Evolutionary conservation across 1,140 invertebrate genomes (phyloP), one percentile per base, ranked within the genome.

Genomic region (Pinna nobilis): DNA sequence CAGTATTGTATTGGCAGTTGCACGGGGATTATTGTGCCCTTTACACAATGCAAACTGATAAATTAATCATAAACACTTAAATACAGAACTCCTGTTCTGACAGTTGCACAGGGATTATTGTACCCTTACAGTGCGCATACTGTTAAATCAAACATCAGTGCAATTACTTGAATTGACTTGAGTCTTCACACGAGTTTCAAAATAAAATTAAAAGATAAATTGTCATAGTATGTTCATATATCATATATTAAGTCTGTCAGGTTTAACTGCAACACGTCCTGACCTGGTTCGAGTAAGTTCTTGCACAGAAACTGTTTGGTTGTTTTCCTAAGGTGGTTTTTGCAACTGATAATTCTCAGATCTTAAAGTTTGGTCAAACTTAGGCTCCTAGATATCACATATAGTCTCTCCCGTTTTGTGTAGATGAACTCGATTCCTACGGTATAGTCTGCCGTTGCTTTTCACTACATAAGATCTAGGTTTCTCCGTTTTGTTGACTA

Each of bases 401-500:
- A 23, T 15, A n/a, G 41, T 30, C 35, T 50, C 63, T 1, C 30
- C 20, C n/a, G 39, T 35, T 50, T 66, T 51, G n/a, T 47, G 63
- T 3, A 66, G 49, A 20, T 66, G 63, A 32, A 18, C 37, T 9
- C 49, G 63, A 51, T 66, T 66, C 25, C 63, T 51, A 6, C 63
- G 23, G 20, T 50, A 50, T 25, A 66, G 37, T 33, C n/a, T 66
- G 9, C 63, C 63, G 6, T 37, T 51, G 23, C 33, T 66, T 11
- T 47, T 51, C 3, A 66, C 49, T 15, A 66, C 13, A 47, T 66
- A 66, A 28, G 47, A 66, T 50, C 63, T 66, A 2, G 63, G 63
- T 37, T 66, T 50, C 0, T 51, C 28, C 18, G 47, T 28, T 50
- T 66, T 66, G 6, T 35, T 4, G 20, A 66, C 28, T n/a, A 66